These are phyloP conservation scores for Dascyllus trimaculatus DNA, from an alignment of 2,113 vertebrate species.

Conservation along the genomic window DNA sequence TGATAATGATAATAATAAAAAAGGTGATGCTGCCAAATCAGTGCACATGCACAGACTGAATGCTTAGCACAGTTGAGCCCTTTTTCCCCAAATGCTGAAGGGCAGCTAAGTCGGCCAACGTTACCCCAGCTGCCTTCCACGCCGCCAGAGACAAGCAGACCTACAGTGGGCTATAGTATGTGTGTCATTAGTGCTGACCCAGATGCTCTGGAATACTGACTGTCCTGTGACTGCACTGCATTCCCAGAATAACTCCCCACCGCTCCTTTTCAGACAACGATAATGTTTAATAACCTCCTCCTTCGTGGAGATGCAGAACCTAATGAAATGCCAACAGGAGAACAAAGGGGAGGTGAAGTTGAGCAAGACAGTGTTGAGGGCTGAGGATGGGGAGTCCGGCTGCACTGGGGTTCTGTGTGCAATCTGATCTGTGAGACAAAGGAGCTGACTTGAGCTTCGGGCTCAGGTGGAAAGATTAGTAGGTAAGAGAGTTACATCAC, in stretches of 20 bases:
- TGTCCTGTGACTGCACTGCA: constrained; percentile 65
- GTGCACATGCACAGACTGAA: constrained; percentile 7
- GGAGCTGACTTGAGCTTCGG: constrained; percentile 35
- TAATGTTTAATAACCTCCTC: constrained; percentile 17
- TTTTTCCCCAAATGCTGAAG: constrained; percentile 13
- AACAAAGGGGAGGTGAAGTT: constrained; percentile 37
- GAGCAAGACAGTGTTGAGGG: constrained; percentile 16
- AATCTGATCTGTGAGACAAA: constrained; percentile 59
- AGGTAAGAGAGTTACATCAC: constrained; percentile 65
- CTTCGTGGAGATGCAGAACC: constrained; percentile 4
- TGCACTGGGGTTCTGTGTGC: constrained; percentile 35
- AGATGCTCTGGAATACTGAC: constrained; percentile 75
- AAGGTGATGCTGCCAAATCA: constrained; percentile 21
- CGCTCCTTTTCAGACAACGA: constrained; percentile 23
- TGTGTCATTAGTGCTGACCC: constrained; percentile 81
- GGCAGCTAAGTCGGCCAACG: constrained; percentile 47
- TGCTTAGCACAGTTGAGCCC: background rate
- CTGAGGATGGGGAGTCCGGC: constrained; percentile 17
- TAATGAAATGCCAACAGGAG: constrained; percentile 21
- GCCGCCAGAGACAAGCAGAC: constrained; percentile 54
- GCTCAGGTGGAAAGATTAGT: constrained; percentile 55
- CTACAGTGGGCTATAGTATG: constrained; percentile 63
- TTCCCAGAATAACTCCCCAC: constrained; percentile 49
- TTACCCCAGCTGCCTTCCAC: constrained; percentile 56
- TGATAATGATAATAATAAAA: background rate